These are phyloP conservation scores for Amblyteles armatorius DNA, from an alignment of 2,888 invertebrate genomes.

Conservation along the genomic window DNA sequence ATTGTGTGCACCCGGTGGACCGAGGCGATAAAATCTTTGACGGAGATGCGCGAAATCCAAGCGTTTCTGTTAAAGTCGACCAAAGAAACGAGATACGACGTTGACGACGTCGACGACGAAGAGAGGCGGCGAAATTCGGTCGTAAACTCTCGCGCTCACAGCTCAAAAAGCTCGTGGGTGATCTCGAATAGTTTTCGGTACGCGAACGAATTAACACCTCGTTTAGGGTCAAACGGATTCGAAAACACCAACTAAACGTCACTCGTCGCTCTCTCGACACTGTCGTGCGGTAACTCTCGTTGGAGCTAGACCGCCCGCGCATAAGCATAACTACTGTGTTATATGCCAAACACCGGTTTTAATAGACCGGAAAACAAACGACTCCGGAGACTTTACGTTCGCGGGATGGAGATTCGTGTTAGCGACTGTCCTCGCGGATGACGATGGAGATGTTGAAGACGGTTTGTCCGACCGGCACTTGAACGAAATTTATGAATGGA, in stretches of 20 bases:
- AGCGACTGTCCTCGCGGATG: slow-evolving; percentile 50
- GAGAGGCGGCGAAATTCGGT: slow-evolving; percentile 52
- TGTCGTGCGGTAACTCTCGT: slow-evolving; percentile 43
- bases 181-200: slow-evolving; percentile 48
- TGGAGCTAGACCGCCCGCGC: slow-evolving; percentile 64
- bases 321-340: slow-evolving; percentile 31
- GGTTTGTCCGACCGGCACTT: slow-evolving; percentile 26
- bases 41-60: slow-evolving; percentile 16
- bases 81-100: slow-evolving; percentile 19
- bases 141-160: slow-evolving; percentile 51
- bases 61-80: neutral
- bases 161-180: slow-evolving; percentile 18
- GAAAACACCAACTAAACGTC: slow-evolving; percentile 77
- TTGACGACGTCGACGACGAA: slow-evolving; percentile 31
- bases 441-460: slow-evolving; percentile 59
- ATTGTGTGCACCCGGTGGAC: neutral
- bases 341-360: slow-evolving; percentile 28
- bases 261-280: slow-evolving; percentile 68
- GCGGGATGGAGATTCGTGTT: slow-evolving; percentile 49
- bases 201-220: slow-evolving; percentile 77
- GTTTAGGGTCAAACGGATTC: slow-evolving; percentile 75
- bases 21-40: slow-evolving; percentile 20
- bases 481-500: slow-evolving; percentile 60
- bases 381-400: slow-evolving; percentile 62
- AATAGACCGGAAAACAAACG: slow-evolving; percentile 64